Conservation (phyloP, 2,113 vertebrate species). For the Promerops cafer region DNA sequence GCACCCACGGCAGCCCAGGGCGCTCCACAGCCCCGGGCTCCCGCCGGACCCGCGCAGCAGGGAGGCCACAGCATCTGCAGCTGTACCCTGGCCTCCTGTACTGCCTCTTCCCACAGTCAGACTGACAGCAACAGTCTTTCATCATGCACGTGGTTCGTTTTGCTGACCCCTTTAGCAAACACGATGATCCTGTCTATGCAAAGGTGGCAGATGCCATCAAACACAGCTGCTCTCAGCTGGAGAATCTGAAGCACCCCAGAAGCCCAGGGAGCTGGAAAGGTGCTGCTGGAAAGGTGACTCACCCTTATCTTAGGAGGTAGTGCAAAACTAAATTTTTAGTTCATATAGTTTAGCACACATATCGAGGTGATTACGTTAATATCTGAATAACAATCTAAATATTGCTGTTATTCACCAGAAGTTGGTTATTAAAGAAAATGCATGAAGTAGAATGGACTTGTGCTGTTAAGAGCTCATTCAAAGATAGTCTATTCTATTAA, state of each 20-base stretch:
- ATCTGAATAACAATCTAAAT: background rate
- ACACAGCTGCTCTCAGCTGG: background rate
- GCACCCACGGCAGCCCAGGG: fast-evolving
- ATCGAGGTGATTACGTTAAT: background rate
- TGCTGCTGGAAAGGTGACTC: background rate
- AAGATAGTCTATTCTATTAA: background rate
- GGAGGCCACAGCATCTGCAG: fast-evolving
- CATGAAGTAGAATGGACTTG: background rate
- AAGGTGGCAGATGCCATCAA: background rate
- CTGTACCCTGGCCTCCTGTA: background rate
- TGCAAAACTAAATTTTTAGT: background rate
- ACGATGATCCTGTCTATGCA: background rate
- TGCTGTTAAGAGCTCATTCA: background rate
- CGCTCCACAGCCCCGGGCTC: fast-evolving
- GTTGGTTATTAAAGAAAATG: background rate
- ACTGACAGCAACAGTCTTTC: background rate
- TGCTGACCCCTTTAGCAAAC: background rate
- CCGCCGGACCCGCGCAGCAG: fast-evolving
- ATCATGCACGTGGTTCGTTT: background rate
- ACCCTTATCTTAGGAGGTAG: background rate
- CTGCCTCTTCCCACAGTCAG: background rate
- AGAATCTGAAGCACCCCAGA: background rate
- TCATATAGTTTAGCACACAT: background rate
- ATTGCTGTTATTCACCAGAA: background rate
- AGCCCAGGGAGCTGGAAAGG: background rate